A percentile compares a stretch with the other conserved stretches of the same genome.
phyloP scores from a whole-genome alignment of 2,797 vertebrate genomes.

The Parauchenoglanis ngamensis region DNA sequence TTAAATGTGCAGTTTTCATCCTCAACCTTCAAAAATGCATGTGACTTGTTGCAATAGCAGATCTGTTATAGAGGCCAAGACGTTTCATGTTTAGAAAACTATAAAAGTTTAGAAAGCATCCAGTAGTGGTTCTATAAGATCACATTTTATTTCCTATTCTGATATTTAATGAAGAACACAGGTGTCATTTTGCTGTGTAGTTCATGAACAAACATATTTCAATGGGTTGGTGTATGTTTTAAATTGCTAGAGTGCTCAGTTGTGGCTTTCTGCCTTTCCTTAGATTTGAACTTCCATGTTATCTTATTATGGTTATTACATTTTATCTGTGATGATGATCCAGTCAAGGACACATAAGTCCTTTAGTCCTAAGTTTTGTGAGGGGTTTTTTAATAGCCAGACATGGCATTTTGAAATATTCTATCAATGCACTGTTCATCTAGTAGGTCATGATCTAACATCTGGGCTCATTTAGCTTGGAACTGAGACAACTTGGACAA shows the following conservation, averaged over 20 bases:
- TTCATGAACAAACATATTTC: not conserved
- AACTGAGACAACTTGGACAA: slow-evolving; percentile 40
- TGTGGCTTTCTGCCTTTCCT: not conserved
- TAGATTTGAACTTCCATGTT: not conserved
- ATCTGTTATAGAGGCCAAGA: not conserved
- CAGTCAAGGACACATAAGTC: not conserved
- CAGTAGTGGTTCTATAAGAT: not conserved
- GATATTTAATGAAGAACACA: not conserved
- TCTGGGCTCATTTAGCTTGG: slow-evolving; percentile 38
- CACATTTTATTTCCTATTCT: not conserved
- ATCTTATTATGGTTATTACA: not conserved
- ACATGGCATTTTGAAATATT: not conserved
- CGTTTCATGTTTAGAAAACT: not conserved
- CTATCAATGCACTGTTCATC: slow-evolving; percentile 3
- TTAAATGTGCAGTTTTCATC: no score
- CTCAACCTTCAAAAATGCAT: not conserved
- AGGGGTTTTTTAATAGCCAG: not conserved
- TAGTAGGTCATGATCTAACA: slow-evolving; percentile 13
- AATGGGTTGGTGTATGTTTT: not conserved
- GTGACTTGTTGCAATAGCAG: not conserved
- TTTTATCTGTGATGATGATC: slow-evolving; percentile 14
- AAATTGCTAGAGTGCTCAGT: not conserved
- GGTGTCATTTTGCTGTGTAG: not conserved
- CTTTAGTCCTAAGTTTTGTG: not conserved
- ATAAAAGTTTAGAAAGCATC: not conserved